Evolutionary conservation across 2,797 vertebrate species (phyloP), one percentile per base, ranked within the genome.

Genomic region (Takifugu ocellatus): DNA sequence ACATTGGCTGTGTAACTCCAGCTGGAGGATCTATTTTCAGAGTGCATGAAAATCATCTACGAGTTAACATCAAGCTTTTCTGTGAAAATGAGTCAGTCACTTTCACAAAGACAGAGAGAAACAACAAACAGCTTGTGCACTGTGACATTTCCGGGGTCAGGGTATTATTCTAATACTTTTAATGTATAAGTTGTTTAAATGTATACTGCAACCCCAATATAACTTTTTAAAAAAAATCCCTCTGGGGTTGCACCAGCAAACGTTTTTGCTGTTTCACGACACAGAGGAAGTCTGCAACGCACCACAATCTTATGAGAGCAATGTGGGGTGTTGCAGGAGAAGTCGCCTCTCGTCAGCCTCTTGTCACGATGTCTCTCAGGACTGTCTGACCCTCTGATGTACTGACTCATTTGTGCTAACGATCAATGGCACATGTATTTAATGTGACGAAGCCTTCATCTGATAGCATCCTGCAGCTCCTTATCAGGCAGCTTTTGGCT

Each of bases 221-320:
- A 10, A 9, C 8, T 33, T 33, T 10, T 39, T 39, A 39, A 36
- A 11, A 12, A 36, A 21, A 21, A 21, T 21, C 21, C 7, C 33
- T 3, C 33, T 12, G 7, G 11, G 33, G 33, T 11, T 36, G 33
- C 33, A 36, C 12, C 11, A 36, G 33, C 31, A 7, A 36, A 61
- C n/a, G 11, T 14, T n/a, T 31, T 9, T 16, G 16, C 36, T 26
- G 67, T 69, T 73, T 65, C 14, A 29, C 75, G 72, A 74, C 51
- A 11, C 2, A 44, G 49, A 55, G 48, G 25, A 52, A 56, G 63
- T 42, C 25, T 9, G 21, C 2, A 14, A 12, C 48, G 36, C 6
- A 27, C 4, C 0, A 5, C 10, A 0, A 26, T 52, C 49, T n/a
- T 14, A n/a, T 36, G 42, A 26, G 47, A 6, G 46, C 27, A 54